phyloP scores from a whole-genome alignment of 2,113 vertebrate species.

The Ophthalmolycus amberensis region DNA sequence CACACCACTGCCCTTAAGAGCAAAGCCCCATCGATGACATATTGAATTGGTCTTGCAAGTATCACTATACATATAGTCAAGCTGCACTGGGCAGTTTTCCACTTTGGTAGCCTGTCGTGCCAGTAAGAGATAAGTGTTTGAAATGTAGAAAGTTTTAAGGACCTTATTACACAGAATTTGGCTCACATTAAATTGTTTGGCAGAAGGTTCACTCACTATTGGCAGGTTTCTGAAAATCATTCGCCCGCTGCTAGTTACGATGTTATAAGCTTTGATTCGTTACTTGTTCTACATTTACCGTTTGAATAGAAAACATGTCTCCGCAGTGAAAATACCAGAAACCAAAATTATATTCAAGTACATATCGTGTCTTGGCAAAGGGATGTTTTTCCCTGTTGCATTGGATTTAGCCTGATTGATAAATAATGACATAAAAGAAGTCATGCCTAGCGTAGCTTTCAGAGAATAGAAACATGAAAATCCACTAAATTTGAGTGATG shows the following conservation, averaged over 20 bases:
- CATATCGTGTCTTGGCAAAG: neutral
- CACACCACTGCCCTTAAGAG: neutral
- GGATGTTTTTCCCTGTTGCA: neutral
- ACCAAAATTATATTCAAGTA: slow-evolving; percentile 1
- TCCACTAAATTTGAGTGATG: neutral
- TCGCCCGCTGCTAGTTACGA: slow-evolving; percentile 16
- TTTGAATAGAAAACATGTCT: neutral
- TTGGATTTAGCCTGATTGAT: neutral
- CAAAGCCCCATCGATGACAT: slow-evolving; percentile 6
- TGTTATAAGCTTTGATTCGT: slow-evolving; percentile 25
- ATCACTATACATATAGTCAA: neutral
- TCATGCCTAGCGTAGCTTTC: neutral
- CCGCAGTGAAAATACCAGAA: slow-evolving; percentile 14
- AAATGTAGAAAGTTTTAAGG: slow-evolving; percentile 40
- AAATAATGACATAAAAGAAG: neutral
- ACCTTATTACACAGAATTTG: slow-evolving; percentile 23
- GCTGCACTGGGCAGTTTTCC: neutral
- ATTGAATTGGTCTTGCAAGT: neutral
- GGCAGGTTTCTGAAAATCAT: slow-evolving; percentile 25
- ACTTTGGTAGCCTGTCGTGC: neutral
- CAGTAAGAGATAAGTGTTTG: slow-evolving; percentile 16
- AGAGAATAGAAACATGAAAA: neutral
- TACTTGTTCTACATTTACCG: slow-evolving; percentile 8
- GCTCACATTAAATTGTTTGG: neutral
- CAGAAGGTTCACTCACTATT: slow-evolving; percentile 26